Evolutionary conservation across 2,113 vertebrate species (phyloP), one percentile per base, ranked within the genome.

Genomic region (Gavia stellata): DNA sequence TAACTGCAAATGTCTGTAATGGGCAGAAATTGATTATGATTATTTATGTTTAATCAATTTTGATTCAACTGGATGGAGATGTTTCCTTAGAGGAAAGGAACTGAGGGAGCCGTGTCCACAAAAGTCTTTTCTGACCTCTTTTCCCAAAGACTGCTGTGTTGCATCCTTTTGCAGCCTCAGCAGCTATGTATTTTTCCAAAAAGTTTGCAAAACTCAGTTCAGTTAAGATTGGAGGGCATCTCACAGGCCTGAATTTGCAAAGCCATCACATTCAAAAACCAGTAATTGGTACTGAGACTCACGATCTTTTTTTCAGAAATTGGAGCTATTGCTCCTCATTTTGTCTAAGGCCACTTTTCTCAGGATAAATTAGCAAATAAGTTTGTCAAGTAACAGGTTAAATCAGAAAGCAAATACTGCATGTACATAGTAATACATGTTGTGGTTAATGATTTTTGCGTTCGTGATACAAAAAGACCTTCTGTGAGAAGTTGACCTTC

Each of bases 381-480:
- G 3, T 24, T 79, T 73, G 29, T 59, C 38, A 59, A n/a, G 24
- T 36, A 38, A 25, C 28, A 72, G 72, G 29, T 0, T 13, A 78
- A 28, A 31, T n/a, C 53, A 53, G 58, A 24, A 45, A 42, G 66
- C 66, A 61, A 36, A 29, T 29, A 20, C 47, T 44, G 47, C 47
- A 9, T 5, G 0, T 40, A 21, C 12, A 1, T 3, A 42, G 40
- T 14, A 33, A 34, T 19, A 6, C 4, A 1, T 19, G 21, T 24
- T 20, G 38, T 47, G 72, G 31, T 49, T 55, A 53, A 53, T 65
- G 52, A 19, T 47, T 83, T 83, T 40, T 40, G 28, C 58, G 36
- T 67, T 36, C 26, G 7, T 61, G 42, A 13, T 4, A 23, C 38
- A 53, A 47, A 49, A 78, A 73, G 58, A 31, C 12, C 25, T 63